Percentiles rank a stretch among this genome's conserved stretches.
phyloP scores from a whole-genome alignment of 1,140 invertebrate genomes.

The Heliconius congener region DNA sequence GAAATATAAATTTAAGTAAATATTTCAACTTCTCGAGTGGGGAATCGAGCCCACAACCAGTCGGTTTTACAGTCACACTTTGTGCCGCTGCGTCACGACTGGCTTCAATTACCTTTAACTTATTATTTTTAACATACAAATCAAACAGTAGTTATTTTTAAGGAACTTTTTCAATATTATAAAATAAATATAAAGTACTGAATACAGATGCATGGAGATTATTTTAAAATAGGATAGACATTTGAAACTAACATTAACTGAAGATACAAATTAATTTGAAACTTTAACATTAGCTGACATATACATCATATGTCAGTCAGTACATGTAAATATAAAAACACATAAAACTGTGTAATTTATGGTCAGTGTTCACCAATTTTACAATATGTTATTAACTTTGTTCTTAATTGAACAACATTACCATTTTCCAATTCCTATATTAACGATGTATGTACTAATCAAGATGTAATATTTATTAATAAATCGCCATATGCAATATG shows the following conservation, averaged over 20 bases:
- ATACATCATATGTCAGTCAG: too few relatives aligned
- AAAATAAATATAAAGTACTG: not conserved
- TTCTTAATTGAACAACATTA: not conserved
- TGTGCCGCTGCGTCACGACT: too few relatives aligned
- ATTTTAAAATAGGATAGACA: not conserved
- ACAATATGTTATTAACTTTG: not conserved
- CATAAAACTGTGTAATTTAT: slow-evolving; percentile 5
- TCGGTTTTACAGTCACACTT: too few relatives aligned
- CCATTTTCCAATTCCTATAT: slow-evolving; percentile 1
- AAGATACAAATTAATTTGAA: not conserved
- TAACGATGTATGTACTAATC: not conserved
- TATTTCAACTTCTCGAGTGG: too few relatives aligned
- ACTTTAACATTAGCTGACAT: not conserved
- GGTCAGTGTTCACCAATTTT: not conserved
- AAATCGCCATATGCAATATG: not conserved
- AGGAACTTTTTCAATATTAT: not conserved
- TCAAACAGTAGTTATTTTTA: not conserved
- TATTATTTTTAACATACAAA: not conserved
- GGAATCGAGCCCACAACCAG: too few relatives aligned
- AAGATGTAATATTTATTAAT: not conserved
- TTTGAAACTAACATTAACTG: not conserved
- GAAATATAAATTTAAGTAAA: too few relatives aligned
- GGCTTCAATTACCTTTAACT: not conserved
- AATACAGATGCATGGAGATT: slow-evolving; percentile 37
- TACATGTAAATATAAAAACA: not conserved